phyloP scores from a whole-genome alignment of 2,888 invertebrate genomes.

The Drosophila neotestacea region DNA sequence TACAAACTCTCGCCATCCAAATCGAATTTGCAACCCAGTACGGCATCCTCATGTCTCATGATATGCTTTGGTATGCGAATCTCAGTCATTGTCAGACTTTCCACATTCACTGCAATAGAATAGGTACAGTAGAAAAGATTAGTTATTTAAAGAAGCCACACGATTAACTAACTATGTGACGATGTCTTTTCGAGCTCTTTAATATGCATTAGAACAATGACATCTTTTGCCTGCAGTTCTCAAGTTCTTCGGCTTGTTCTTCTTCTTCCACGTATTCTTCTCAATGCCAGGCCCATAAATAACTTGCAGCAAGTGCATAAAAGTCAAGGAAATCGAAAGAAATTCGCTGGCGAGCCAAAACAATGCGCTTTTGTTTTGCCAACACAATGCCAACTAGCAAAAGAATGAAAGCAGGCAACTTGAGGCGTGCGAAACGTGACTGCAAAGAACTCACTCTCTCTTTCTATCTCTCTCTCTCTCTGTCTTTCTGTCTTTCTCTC shows the following conservation, averaged over 20 bases:
- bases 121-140: conserved; percentile 1
- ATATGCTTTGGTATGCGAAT: conserved; percentile 93
- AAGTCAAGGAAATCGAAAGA: conserved; percentile 80
- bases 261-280: conserved; percentile 17
- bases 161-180: conserved; percentile 43
- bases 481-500: too few species aligned
- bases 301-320: conserved; percentile 80
- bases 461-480: conserved; percentile 2
- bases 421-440: conserved; percentile 70
- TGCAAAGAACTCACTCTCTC: conserved; percentile 33
- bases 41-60: conserved; percentile 91
- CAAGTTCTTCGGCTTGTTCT: conserved; percentile 5
- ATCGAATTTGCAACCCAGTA: conserved; percentile 93
- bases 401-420: conserved; percentile 63
- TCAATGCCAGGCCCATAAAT: conserved; percentile 80
- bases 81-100: conserved; percentile 90
- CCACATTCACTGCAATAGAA: conserved; percentile 84
- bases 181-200: conserved; percentile 24
- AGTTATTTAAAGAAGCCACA: conserved; percentile 35
- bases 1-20: conserved; percentile 93
- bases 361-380: conserved; percentile 79
- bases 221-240: conserved; percentile 19
- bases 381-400: conserved; percentile 59
- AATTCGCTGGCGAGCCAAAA: conserved; percentile 58
- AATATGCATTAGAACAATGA: conserved; percentile 47